Conservation (phyloP, 2,113 vertebrate genomes). For the Azemiops feae region DNA sequence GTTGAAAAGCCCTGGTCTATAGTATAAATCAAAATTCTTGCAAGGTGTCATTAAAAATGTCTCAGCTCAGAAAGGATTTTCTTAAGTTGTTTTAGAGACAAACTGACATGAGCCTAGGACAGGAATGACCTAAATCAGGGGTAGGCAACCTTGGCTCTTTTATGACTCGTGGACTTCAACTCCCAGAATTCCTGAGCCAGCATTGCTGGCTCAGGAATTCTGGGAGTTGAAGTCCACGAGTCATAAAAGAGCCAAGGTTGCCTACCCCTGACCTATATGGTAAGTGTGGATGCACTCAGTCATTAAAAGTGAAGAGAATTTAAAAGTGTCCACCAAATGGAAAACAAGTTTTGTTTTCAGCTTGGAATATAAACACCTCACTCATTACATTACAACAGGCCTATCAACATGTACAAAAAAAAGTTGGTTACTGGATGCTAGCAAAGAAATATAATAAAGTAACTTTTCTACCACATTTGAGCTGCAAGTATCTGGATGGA, state of each 20-base stretch:
- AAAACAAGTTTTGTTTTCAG: not conserved
- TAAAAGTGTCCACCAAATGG: not conserved
- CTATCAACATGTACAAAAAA: not conserved
- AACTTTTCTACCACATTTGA: not conserved
- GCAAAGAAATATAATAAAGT: not conserved
- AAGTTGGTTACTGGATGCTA: not conserved
- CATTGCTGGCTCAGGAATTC: too few relatives aligned
- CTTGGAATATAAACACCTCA: not conserved
- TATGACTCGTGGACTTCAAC: too few relatives aligned
- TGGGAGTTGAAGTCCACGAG: too few relatives aligned
- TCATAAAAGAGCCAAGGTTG: too few relatives aligned
- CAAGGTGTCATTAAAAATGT: not conserved
- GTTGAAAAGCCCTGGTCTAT: too few relatives aligned
- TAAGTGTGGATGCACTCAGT: not conserved
- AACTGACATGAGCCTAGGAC: not conserved
- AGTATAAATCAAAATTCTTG: not conserved
- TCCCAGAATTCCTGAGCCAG: too few relatives aligned
- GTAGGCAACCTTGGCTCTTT: too few relatives aligned
- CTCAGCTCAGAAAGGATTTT: not conserved
- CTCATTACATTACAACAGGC: not conserved
- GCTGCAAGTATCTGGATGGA: not conserved
- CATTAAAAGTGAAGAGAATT: not conserved
- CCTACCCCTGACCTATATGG: not conserved
- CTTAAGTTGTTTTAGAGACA: not conserved
- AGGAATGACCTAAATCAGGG: not conserved